Base-by-base conservation (phyloP, 2,113 vertebrate genomes). In the Platichthys stellatus region DNA sequence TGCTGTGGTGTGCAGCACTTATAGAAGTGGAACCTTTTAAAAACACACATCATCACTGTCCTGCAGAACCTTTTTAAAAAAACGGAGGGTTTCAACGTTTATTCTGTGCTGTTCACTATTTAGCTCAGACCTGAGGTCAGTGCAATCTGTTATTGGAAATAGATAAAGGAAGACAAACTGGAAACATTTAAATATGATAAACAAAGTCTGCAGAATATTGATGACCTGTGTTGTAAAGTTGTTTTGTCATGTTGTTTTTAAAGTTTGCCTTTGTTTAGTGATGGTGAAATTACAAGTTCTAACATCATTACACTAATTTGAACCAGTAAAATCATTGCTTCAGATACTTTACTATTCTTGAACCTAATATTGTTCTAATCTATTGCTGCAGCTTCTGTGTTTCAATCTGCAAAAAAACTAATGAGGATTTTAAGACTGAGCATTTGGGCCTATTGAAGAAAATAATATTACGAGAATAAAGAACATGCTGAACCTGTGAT, bases 241-340 rank as follows among this genome's bases (percentile, higher is more conserved):
- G 53, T 59, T 72, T 75, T 58, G 6, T 31, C 31, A 31, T 31
- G 24, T 26, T 63, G 53, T 59, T 72, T 75, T 58, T 82, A 61
- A 49, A 24, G 4, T 74, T 15, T 57, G 53, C 49, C 38, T 49
- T 15, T 72, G 15, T 49, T 5, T 66, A 14, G 18, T 40, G 21
- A 35, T 13, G 49, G 60, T 66, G 13, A 12, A 3, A 26, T 17
- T 54, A n/a, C 20, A 10, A 20, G 51, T n/a, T 20, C 20, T 54
- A 10, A n/a, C 20, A 35, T 69, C 15, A 81, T 45, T 63, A 7
- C 5, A 24, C 40, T 56, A 2, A 51, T 51, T n/a, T 26, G 23
- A 73, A 59, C 35, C 24, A 5, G 23, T 60, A 20, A 60, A 45
- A 35, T 35, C 49, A 21, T 45, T 23, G 43, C 38, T 61, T 64